Conservation (phyloP, 2,113 vertebrate genomes). For the Lasiurus cinereus region DNA sequence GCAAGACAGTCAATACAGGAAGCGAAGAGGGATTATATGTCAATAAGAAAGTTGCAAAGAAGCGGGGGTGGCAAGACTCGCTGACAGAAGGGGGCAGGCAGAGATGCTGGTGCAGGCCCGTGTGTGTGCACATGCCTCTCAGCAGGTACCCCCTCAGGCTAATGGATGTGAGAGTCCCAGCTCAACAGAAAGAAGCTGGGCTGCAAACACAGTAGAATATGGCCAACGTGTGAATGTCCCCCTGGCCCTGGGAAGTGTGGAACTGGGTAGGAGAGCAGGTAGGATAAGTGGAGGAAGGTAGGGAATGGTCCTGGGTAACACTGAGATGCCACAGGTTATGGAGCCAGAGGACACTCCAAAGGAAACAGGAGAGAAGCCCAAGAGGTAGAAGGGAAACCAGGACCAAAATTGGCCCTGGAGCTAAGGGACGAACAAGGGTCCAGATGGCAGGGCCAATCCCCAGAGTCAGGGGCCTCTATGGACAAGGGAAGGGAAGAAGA, state of each 20-base stretch:
- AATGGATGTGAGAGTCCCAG: too few species aligned
- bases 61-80: not conserved
- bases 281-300: not conserved
- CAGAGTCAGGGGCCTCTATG: not conserved
- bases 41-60: constrained; percentile 27
- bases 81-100: not conserved
- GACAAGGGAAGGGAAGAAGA: not conserved
- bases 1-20: constrained; percentile 59
- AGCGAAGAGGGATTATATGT: not conserved
- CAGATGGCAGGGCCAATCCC: not conserved
- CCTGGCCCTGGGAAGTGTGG: not conserved
- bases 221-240: not conserved
- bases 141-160: too few species aligned
- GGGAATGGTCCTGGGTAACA: not conserved
- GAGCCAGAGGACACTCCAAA: not conserved
- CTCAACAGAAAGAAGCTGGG: too few species aligned
- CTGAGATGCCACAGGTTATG: not conserved
- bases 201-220: not conserved
- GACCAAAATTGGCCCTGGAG: not conserved
- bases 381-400: not conserved
- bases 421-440: not conserved
- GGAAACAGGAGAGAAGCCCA: not conserved
- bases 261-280: not conserved
- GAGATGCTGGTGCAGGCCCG: not conserved
- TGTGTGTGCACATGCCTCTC: accelerated